A percentile compares a stretch with the other conserved stretches of the same genome.
Conservation (phyloP, 2,888 invertebrate species). For the Ganaspis brasiliensis region DNA sequence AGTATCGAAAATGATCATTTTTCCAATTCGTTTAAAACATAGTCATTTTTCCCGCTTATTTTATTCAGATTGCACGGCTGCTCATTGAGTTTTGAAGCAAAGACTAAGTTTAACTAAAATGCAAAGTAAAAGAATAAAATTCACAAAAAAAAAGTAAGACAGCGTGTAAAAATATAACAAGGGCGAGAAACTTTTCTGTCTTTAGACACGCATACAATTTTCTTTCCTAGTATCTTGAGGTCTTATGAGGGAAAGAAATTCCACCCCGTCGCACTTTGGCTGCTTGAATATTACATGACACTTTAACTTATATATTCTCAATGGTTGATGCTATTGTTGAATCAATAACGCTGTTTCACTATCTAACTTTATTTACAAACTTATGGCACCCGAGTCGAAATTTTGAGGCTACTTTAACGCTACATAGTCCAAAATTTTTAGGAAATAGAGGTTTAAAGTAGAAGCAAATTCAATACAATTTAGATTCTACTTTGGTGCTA, state of each 20-base stretch:
- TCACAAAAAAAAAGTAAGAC: neutral
- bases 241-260: neutral
- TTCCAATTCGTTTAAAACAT: too few species aligned
- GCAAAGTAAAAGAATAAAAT: neutral
- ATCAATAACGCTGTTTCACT: constrained; percentile 16
- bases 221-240: constrained; percentile 5
- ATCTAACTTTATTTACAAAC: neutral
- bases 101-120: neutral
- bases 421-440: too few species aligned
- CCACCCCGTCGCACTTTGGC: constrained; percentile 3
- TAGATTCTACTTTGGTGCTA: too few species aligned
- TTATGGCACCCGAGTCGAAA: too few species aligned
- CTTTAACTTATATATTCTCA: constrained; percentile 17
- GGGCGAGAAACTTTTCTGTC: neutral
- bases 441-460: too few species aligned
- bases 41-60: too few species aligned
- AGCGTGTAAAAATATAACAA: neutral
- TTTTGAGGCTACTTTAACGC: too few species aligned
- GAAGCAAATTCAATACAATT: too few species aligned
- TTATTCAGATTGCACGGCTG: too few species aligned
- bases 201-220: constrained; percentile 2
- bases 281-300: constrained; percentile 23
- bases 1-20: too few species aligned
- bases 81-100: too few species aligned
- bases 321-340: constrained; percentile 23